phyloP scores from a whole-genome alignment of 2,797 vertebrate genomes.

The Gymnodraco acuticeps region DNA sequence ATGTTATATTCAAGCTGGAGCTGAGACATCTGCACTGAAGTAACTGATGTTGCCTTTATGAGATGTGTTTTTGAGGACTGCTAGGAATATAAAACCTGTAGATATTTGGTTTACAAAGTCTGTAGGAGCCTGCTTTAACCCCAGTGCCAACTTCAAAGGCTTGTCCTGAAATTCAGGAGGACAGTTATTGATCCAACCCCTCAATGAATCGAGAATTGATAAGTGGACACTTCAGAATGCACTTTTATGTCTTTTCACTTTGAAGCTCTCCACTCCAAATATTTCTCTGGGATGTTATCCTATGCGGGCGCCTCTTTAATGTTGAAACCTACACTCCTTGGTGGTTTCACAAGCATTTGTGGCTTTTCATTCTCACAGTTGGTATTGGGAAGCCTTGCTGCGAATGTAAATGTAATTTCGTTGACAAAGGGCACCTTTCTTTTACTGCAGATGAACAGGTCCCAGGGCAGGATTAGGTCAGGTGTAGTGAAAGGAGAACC shows the following conservation, averaged over 20 bases:
- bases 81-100: conserved; percentile 51
- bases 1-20: conserved; percentile 42
- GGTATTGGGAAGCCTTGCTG: conserved; percentile 19
- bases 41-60: conserved; percentile 56
- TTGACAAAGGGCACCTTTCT: conserved; percentile 56
- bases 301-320: conserved; percentile 61
- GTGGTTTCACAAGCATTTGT: conserved; percentile 36
- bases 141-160: conserved; percentile 76
- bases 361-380: conserved; percentile 9
- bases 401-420: conserved; percentile 52
- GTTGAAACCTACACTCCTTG: conserved; percentile 53
- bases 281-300: conserved; percentile 69
- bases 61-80: conserved; percentile 44
- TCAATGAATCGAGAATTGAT: conserved; percentile 82
- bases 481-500: conserved; percentile 67
- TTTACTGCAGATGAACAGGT: conserved; percentile 60
- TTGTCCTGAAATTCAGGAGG: conserved; percentile 75
- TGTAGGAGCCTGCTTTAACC: conserved; percentile 54
- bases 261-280: conserved; percentile 72
- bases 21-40: conserved; percentile 36
- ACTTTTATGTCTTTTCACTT: conserved; percentile 83
- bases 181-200: conserved; percentile 81
- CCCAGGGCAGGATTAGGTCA: conserved; percentile 63
- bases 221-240: conserved; percentile 81
- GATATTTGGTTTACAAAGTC: conserved; percentile 43